These are phyloP conservation scores for Rhinogobius similis DNA, from an alignment of 2,113 vertebrate genomes.

Conservation along the genomic window DNA sequence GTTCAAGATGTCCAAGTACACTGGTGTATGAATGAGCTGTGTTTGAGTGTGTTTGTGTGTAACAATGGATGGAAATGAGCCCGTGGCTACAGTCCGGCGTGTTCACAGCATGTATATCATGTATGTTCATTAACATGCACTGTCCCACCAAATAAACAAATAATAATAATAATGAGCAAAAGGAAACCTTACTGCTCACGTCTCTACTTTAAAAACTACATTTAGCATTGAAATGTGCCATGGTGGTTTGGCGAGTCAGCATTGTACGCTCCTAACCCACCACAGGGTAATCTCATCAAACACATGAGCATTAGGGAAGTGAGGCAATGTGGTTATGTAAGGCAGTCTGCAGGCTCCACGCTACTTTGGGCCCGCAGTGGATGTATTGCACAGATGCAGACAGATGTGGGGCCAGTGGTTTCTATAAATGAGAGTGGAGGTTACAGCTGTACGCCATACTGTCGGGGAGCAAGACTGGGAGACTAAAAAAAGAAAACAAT, in stretches of 20 bases:
- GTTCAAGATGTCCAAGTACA: no score
- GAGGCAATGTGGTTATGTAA: slow-evolving; percentile 51
- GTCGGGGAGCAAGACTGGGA: slow-evolving; percentile 43
- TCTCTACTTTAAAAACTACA: slow-evolving; percentile 15
- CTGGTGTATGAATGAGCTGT: no score
- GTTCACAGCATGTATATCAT: no score
- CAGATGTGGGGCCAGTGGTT: slow-evolving; percentile 44
- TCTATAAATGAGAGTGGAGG: slow-evolving; percentile 41
- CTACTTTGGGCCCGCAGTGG: slow-evolving; percentile 12
- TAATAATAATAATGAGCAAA: no score
- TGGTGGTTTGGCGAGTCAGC: slow-evolving; percentile 24
- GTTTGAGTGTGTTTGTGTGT: no score
- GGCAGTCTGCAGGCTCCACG: slow-evolving; percentile 22
- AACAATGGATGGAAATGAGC: no score
- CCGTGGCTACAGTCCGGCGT: no score
- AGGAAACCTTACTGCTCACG: slow-evolving; percentile 11
- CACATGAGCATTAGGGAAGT: slow-evolving; percentile 22
- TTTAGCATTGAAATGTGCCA: slow-evolving; percentile 14
- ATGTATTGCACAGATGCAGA: slow-evolving; percentile 39
- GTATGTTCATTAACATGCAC: no score
- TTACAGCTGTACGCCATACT: slow-evolving; percentile 64
- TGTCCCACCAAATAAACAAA: no score
- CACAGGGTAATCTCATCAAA: slow-evolving; percentile 42
- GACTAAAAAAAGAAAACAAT: slow-evolving; percentile 28
- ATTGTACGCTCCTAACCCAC: slow-evolving; percentile 31